Evolutionary conservation across 2,113 vertebrate genomes (phyloP), one percentile per base, ranked within the genome.

Genomic region (Nymphicus hollandicus): DNA sequence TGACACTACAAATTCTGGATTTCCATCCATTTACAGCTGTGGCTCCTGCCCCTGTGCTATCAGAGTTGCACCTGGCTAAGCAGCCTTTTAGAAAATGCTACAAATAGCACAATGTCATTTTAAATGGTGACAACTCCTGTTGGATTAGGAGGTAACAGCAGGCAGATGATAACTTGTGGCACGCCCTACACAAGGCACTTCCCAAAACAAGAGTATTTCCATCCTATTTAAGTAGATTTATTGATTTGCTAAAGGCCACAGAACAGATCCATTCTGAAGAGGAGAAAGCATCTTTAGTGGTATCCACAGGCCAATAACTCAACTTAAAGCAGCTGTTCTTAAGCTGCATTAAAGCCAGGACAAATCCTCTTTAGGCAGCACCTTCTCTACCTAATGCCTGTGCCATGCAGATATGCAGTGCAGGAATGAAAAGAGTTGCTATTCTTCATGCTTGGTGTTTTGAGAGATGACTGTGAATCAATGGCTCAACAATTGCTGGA

Each of bases 61-160:
- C 68, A 71, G 64, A 88, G 91, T 74, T 91, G 94, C 92, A 97
- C 92, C 95, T 94, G 95, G 72, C 39, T 70, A 81, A 94, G 60
- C 72, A 92, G 76, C 50, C 64, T 93, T 95, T 96, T 39, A 50
- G 46, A 91, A 94, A 96, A 81, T 18, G 43, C 17, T 86, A 86
- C 76, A 91, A 93, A 92, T 88, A 84, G 60, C 46, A 29, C 43
- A 91, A 60, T 71, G 72, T 84, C 50, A 74, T 93, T 94, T 86
- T 70, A 84, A 92, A 92, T 68, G 64, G 47, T 46, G 77, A 81
- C 0, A 3, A 78, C 60, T 86, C 60, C 64, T 93, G 63, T 84
- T 74, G 80, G 64, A 84, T 92, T 88, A 74, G 35, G 37, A 77
- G n/a, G 55, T 74, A 86, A 81, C 46, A 94, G 80, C 12, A 16